A percentile compares a stretch with the other conserved stretches of the same genome.
Evolutionary conservation across 2,797 vertebrate genomes (phyloP).

Genomic region (Megalops cyprinoides): DNA sequence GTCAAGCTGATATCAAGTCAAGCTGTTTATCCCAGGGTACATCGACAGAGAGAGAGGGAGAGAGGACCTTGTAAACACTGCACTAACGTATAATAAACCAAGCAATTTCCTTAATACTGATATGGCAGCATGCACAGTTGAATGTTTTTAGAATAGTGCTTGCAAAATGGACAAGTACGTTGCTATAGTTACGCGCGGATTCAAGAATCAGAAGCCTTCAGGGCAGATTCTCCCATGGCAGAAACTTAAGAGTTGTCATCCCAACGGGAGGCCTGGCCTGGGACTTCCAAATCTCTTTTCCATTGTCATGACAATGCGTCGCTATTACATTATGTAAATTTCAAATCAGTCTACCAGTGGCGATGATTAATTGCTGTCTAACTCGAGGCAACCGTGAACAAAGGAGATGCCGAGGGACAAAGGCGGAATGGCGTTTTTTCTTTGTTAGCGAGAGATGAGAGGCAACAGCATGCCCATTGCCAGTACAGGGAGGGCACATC

Average conservation of each 20-base stretch:
- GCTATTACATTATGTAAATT: constrained; percentile 59
- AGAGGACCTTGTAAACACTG: not conserved
- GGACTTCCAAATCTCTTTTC: constrained; percentile 27
- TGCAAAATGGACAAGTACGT: not conserved
- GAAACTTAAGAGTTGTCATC: constrained; percentile 28
- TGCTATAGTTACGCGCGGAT: constrained; percentile 34
- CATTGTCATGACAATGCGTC: constrained; percentile 38
- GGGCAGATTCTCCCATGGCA: constrained; percentile 32
- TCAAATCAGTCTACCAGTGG: constrained; percentile 39
- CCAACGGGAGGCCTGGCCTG: constrained; percentile 9
- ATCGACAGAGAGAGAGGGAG: not conserved
- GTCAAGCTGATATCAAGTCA: too few species aligned
- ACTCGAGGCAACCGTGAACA: constrained; percentile 34
- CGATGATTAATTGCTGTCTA: constrained; percentile 58
- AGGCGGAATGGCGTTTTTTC: constrained; percentile 21
- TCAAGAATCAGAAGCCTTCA: constrained; percentile 4
- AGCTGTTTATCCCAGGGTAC: not conserved
- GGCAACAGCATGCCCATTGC: constrained; percentile 24
- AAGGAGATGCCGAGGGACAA: constrained; percentile 36
- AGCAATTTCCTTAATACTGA: constrained; percentile 12
- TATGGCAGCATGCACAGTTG: constrained; percentile 3
- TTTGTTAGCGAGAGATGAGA: constrained; percentile 32
- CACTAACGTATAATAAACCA: constrained; percentile 13
- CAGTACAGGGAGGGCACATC: not conserved
- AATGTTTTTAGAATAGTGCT: constrained; percentile 3